A percentile compares a stretch with the other conserved stretches of the same genome.
Conservation (phyloP, 2,113 vertebrate genomes). For the Sturnira hondurensis region DNA sequence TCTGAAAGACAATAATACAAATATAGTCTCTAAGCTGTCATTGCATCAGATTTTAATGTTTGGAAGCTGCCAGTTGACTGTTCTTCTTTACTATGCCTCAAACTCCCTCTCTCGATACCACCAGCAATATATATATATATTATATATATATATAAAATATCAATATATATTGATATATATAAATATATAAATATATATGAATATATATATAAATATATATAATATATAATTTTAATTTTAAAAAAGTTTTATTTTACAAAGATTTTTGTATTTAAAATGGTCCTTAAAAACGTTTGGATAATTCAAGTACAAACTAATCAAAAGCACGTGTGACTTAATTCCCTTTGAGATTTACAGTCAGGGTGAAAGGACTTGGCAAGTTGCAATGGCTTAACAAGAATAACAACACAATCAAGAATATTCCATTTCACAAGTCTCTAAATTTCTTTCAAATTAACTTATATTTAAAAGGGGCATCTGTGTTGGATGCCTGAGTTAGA, state of each 20-base stretch:
- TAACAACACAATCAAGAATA: not conserved
- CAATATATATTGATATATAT: too few species aligned
- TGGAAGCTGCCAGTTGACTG: not conserved
- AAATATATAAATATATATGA: too few species aligned
- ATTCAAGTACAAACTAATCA: constrained; percentile 31
- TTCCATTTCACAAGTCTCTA: not conserved
- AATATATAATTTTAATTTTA: not conserved
- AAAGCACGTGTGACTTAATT: constrained; percentile 45
- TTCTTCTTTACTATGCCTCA: not conserved
- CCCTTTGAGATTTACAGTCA: constrained; percentile 45
- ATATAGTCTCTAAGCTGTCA: not conserved
- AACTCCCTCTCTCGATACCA: not conserved
- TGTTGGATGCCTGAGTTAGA: not conserved
- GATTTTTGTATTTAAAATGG: constrained; percentile 15
- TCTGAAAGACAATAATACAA: not conserved
- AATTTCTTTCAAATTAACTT: not conserved
- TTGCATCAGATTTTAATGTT: not conserved
- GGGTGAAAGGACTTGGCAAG: constrained; percentile 36
- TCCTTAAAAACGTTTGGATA: constrained; percentile 45
- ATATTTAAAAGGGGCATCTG: not conserved
- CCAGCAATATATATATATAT: not conserved
- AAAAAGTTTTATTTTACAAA: not conserved
- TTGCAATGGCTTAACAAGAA: not conserved
- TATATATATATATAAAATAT: too few species aligned
- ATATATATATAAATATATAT: not conserved